Evolutionary conservation across 2,113 vertebrate genomes (phyloP), one percentile per base, ranked within the genome.

Genomic region (Tachysurus fulvidraco): DNA sequence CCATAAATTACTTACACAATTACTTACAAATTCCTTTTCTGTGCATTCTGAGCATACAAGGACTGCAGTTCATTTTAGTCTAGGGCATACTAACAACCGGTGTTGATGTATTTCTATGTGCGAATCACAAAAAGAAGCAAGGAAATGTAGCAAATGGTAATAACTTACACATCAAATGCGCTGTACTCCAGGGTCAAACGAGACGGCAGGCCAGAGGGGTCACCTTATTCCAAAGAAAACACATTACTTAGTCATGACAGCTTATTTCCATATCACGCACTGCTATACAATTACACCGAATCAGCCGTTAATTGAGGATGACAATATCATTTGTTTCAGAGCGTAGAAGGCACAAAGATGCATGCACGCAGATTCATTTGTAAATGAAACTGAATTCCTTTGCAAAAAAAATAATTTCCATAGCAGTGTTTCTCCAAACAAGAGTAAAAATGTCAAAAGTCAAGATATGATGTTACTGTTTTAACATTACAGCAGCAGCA

Each of bases 121-220:
- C 76, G 55, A 57, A 79, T 80, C 17, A 30, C 28, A 30, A 41
- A 28, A 54, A 59, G 21, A 2, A 5, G 12, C 50, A 77, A 77
- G 36, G 19, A 23, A 74, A 23, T 76, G 23, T 76, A 50, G 8
- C n/a, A 78, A 19, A 84, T 3, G 16, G 8, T 62, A 83, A 52
- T 16, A 92, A 98, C 98, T 98, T 92, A 99, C 98, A 92, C 94
- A 90, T 99, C 98, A 95, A 99, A 99, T 83, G 98, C 98, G 90
- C 97, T 99, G 85, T 97, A 99, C 93, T 99, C 98, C 94, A 99
- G 89, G 0, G 97, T 99, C 84, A 99, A 89, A 17, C 98, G 98
- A 89, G 97, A 96, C 17, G 98, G 98, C 86, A 99, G 95, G 80
- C 98, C 97, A 64, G 93, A 92, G 28, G 97, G 95, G 93, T 99